Conservation (phyloP, 1,140 invertebrate species). For the Papilio aristodemus region DNA sequence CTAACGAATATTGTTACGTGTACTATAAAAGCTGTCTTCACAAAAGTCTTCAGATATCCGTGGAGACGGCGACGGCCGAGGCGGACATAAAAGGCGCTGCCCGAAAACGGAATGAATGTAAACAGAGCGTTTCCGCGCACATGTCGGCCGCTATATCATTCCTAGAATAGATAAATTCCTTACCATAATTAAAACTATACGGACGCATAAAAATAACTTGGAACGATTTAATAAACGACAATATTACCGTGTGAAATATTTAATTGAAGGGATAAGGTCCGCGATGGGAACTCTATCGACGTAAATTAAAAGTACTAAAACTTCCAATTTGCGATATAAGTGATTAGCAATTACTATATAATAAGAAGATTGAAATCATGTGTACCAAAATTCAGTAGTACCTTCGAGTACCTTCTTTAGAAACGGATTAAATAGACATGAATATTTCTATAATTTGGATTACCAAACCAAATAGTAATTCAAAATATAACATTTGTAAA, state of each 20-base stretch:
- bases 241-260: slow-evolving; percentile 34
- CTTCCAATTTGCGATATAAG: neutral
- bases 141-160: slow-evolving; percentile 41
- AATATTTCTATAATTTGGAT: no score
- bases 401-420: no score
- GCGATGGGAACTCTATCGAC: neutral
- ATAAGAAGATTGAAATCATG: no score
- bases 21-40: slow-evolving; percentile 57
- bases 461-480: neutral
- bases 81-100: slow-evolving; percentile 57
- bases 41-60: no score
- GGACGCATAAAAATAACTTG: slow-evolving; percentile 19
- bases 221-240: slow-evolving; percentile 34
- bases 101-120: slow-evolving; percentile 57
- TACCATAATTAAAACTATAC: slow-evolving; percentile 36
- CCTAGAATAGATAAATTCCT: slow-evolving; percentile 47
- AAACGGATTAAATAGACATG: no score
- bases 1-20: neutral
- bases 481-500: neutral
- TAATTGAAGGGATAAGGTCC: slow-evolving; percentile 31
- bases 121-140: slow-evolving; percentile 58
- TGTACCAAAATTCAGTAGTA: no score
- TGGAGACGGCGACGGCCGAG: slow-evolving; percentile 51
- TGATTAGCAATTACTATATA: neutral
- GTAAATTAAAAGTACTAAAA: neutral